Evolutionary conservation across 2,113 vertebrate genomes (phyloP).

Genomic region (Forbesichthys papilliferus): DNA sequence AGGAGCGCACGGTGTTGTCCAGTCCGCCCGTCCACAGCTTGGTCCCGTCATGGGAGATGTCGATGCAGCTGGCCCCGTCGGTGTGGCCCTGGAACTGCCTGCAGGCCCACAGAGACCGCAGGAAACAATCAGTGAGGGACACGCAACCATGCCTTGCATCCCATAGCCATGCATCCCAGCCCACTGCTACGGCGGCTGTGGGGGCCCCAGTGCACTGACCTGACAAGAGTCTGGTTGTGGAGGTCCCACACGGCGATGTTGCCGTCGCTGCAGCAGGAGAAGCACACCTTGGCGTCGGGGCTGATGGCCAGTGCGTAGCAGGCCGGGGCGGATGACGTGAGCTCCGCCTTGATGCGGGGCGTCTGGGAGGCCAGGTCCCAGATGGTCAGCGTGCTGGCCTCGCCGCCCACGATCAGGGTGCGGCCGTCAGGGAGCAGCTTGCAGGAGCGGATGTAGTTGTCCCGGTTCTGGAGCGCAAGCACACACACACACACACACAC

Average conservation of each 20-base stretch:
- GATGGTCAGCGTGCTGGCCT: constrained; percentile 96
- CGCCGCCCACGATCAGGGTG: constrained; percentile 93
- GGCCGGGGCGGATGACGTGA: constrained; percentile 92
- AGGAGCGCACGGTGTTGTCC: constrained; percentile 95
- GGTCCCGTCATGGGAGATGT: constrained; percentile 94
- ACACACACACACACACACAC: not conserved
- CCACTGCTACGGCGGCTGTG: not conserved
- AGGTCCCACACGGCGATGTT: constrained; percentile 98
- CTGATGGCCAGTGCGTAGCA: constrained; percentile 97
- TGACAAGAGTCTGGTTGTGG: constrained; percentile 96
- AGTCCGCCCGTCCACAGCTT: constrained; percentile 95
- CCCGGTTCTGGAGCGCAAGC: constrained; percentile 84
- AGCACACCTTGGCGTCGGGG: constrained; percentile 97
- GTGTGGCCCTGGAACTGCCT: constrained; percentile 98
- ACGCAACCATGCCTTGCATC: not conserved
- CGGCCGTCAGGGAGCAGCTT: constrained; percentile 95
- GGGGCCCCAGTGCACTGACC: constrained; percentile 72
- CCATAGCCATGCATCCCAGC: not conserved
- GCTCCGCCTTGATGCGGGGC: constrained; percentile 94
- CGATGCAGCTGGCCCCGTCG: constrained; percentile 95
- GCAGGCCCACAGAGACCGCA: not conserved
- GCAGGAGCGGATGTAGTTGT: constrained; percentile 98
- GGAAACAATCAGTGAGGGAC: not conserved
- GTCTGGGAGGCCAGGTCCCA: constrained; percentile 97
- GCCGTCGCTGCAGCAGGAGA: constrained; percentile 96